phyloP scores from a whole-genome alignment of 2,113 vertebrate genomes.

The Poeciliopsis retropinna region DNA sequence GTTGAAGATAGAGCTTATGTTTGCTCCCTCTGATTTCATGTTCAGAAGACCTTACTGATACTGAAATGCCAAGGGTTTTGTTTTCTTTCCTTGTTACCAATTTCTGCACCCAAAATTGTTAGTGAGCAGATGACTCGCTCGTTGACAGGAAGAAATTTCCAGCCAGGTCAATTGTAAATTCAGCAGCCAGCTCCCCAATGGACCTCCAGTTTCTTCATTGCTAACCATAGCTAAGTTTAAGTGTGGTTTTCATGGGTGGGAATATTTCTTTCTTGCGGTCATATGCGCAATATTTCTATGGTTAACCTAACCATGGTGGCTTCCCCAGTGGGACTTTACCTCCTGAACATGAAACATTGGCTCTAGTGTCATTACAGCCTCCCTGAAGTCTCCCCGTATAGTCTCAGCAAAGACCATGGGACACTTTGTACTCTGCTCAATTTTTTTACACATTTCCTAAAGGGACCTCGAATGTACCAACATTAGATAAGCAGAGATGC shows the following conservation, averaged over 20 bases:
- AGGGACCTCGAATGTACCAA: conserved; percentile 59
- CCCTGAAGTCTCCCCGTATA: conserved; percentile 19
- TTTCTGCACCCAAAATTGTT: not conserved
- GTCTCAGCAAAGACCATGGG: conserved; percentile 38
- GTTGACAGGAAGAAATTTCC: not conserved
- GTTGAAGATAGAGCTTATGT: too few relatives aligned
- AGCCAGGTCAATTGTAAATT: not conserved
- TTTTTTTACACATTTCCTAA: conserved; percentile 62
- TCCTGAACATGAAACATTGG: conserved; percentile 50
- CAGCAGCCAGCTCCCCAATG: conserved; percentile 27
- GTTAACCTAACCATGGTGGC: conserved; percentile 42
- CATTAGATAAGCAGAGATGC: conserved; percentile 67
- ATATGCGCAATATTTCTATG: conserved; percentile 45
- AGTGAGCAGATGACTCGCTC: not conserved
- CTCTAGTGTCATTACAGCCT: conserved; percentile 51
- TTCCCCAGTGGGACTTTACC: conserved; percentile 53
- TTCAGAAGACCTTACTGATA: too few relatives aligned
- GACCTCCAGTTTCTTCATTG: conserved; percentile 3
- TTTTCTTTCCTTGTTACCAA: not conserved
- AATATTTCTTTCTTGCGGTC: conserved; percentile 43
- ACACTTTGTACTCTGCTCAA: conserved; percentile 44
- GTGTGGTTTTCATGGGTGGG: conserved; percentile 40
- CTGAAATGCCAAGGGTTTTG: too few relatives aligned
- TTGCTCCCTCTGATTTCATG: too few relatives aligned
- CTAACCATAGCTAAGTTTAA: conserved; percentile 46